Conservation (phyloP, 2,797 vertebrate species). For the Knipowitschia caucasica region DNA sequence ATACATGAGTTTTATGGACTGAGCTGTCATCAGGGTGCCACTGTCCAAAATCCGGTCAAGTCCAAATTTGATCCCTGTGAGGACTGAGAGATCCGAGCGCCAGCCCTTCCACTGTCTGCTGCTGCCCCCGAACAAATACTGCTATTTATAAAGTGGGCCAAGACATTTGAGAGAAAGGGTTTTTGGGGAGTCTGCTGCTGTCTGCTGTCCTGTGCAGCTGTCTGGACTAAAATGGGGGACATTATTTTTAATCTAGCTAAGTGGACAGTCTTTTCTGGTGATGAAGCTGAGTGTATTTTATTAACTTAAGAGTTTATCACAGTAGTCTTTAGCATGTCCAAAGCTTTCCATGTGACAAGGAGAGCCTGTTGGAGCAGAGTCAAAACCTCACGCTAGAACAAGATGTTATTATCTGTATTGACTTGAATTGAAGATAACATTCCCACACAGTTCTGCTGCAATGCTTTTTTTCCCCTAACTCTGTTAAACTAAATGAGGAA, state of each 20-base stretch:
- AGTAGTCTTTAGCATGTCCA: neutral
- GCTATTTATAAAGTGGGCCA: constrained; percentile 78
- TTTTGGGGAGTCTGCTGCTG: constrained; percentile 44
- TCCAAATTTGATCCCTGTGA: constrained; percentile 77
- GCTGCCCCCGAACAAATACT: constrained; percentile 70
- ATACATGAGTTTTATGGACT: constrained; percentile 58
- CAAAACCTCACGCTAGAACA: constrained; percentile 2
- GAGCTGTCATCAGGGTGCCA: constrained; percentile 62
- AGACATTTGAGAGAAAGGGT: constrained; percentile 71
- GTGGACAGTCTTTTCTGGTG: constrained; percentile 11
- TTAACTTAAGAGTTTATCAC: neutral
- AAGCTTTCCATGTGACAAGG: neutral
- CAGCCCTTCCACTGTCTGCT: constrained; percentile 54
- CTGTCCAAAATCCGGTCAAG: constrained; percentile 71
- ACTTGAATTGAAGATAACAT: neutral
- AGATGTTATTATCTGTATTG: neutral
- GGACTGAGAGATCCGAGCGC: constrained; percentile 60
- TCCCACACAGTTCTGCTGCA: neutral
- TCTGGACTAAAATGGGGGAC: constrained; percentile 49
- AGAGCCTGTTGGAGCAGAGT: neutral
- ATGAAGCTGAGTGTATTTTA: neutral
- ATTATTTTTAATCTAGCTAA: constrained; percentile 32
- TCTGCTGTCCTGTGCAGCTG: constrained; percentile 69
- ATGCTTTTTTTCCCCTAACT: neutral
- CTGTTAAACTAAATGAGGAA: neutral